Evolutionary conservation across 2,797 vertebrate species (phyloP).

Genomic region (Syngnathus rostellatus): DNA sequence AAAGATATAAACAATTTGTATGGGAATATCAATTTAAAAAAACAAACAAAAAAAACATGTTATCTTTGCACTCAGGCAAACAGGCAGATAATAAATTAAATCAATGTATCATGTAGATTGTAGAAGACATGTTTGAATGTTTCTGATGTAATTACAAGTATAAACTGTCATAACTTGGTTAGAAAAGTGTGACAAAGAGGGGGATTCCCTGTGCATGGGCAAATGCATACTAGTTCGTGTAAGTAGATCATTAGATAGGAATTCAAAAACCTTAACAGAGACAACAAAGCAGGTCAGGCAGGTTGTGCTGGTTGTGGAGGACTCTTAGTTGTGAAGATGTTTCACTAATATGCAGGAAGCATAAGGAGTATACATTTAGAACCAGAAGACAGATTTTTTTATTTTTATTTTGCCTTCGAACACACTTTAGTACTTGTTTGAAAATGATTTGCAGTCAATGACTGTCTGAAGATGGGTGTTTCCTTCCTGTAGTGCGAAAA

Average conservation of each 20-base stretch:
- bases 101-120: neutral
- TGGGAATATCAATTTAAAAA: neutral
- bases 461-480: neutral
- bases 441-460: neutral
- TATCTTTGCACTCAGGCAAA: neutral
- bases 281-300: conserved; percentile 30
- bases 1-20: conserved; percentile 18
- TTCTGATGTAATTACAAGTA: neutral
- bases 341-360: too few relatives aligned
- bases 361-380: neutral
- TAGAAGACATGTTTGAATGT: neutral
- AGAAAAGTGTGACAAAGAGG: neutral
- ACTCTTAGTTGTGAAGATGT: neutral
- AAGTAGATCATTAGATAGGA: conserved; percentile 16
- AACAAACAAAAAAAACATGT: neutral
- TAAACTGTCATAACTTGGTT: neutral
- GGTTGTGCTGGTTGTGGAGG: conserved; percentile 23
- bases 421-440: neutral
- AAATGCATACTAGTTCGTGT: neutral
- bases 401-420: neutral
- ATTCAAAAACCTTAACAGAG: conserved; percentile 12
- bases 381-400: neutral
- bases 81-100: neutral
- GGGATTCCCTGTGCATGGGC: neutral
- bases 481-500: neutral